A percentile compares a stretch with the other conserved stretches of the same genome.
phyloP scores from a whole-genome alignment of 2,888 invertebrate genomes.

The Marasmarcha lunaedactyla region DNA sequence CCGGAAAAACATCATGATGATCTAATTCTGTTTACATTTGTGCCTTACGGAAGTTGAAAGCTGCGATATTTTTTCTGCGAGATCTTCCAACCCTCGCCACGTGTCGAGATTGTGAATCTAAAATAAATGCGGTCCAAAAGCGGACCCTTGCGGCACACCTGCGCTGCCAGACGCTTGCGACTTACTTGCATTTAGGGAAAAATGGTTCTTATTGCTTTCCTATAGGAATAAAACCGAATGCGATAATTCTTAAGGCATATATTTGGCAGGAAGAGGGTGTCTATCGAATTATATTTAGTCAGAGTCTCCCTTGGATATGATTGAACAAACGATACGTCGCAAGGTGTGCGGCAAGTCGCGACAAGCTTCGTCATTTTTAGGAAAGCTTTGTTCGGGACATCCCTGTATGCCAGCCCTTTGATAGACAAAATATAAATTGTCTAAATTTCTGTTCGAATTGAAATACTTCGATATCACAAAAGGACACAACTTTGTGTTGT shows the following conservation, averaged over 20 bases:
- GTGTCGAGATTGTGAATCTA: conserved; percentile 58
- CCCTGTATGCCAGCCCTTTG: conserved; percentile 17
- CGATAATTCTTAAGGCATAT: conserved; percentile 34
- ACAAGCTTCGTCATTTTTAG: conserved; percentile 29
- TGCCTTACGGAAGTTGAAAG: conserved; percentile 56
- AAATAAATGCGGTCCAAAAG: conserved; percentile 53
- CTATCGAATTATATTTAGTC: conserved; percentile 67
- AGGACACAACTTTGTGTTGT: too few relatives aligned
- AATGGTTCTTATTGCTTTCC: conserved; percentile 21
- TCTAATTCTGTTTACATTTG: conserved; percentile 63
- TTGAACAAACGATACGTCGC: conserved; percentile 59
- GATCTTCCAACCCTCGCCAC: conserved; percentile 46
- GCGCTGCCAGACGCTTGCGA: conserved; percentile 29
- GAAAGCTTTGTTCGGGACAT: conserved; percentile 19
- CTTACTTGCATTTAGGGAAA: neutral
- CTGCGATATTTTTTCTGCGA: conserved; percentile 59
- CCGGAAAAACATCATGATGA: conserved; percentile 66
- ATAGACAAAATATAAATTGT: neutral
- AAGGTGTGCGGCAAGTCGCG: conserved; percentile 45
- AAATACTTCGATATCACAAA: too few relatives aligned
- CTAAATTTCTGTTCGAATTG: too few relatives aligned
- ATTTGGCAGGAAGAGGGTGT: conserved; percentile 70
- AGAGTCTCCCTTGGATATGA: conserved; percentile 57
- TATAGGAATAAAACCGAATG: conserved; percentile 23
- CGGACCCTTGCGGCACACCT: conserved; percentile 61